A percentile compares a stretch with the other conserved stretches of the same genome.
Evolutionary conservation across 2,113 vertebrate species (phyloP).

Genomic region (Reinhardtius hippoglossoides): DNA sequence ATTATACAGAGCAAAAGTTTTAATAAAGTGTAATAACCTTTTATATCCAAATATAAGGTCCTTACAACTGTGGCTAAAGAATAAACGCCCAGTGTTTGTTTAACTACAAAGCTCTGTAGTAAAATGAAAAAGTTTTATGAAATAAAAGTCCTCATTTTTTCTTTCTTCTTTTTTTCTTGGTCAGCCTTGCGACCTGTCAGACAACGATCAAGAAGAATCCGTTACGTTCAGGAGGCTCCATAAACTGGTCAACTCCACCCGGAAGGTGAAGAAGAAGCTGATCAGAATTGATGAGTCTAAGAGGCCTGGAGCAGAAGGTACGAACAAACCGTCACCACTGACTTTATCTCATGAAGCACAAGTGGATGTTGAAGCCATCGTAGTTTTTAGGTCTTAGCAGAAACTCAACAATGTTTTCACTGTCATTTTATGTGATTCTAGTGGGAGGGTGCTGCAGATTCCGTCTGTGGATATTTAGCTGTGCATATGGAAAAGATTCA

Average conservation of each 20-base stretch:
- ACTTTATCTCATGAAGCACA: not conserved
- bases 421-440: no score
- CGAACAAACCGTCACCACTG: not conserved
- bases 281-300: constrained; percentile 92
- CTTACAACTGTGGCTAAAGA: no score
- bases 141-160: no score
- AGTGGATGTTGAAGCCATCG: not conserved
- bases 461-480: no score
- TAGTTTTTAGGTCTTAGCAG: not conserved
- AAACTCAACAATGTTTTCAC: no score
- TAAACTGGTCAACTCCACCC: constrained; percentile 95
- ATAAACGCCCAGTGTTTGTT: no score
- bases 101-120: not conserved
- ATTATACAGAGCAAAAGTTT: no score
- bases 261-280: constrained; percentile 94
- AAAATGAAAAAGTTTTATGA: not conserved
- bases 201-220: constrained; percentile 92
- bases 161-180: not conserved
- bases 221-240: constrained; percentile 93
- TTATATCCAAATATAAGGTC: no score
- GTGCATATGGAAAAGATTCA: no score
- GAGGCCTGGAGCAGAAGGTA: constrained; percentile 89
- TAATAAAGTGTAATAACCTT: no score
- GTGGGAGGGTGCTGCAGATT: no score
- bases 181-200: constrained; percentile 92